phyloP scores from a whole-genome alignment of 2,888 invertebrate genomes.

The Cinara cedri region DNA sequence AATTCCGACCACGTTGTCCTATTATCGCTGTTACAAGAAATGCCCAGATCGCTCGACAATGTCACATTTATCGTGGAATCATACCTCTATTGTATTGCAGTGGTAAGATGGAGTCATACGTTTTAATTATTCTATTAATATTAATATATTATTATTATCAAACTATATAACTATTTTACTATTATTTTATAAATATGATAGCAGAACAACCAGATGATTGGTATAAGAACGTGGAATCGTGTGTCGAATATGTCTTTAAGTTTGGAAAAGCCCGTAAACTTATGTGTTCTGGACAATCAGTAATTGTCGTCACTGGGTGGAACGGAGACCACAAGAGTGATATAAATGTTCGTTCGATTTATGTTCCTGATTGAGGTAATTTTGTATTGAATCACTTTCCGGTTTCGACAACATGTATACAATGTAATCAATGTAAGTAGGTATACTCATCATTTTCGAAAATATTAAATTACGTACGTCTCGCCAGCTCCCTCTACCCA shows the following conservation, averaged over 20 bases:
- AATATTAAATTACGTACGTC: too few relatives aligned
- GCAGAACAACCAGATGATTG: slow-evolving; percentile 78
- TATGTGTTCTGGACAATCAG: slow-evolving; percentile 82
- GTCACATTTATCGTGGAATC: slow-evolving; percentile 89
- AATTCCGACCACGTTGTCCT: slow-evolving; percentile 92
- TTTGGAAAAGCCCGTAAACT: slow-evolving; percentile 88
- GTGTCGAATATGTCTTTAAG: slow-evolving; percentile 81
- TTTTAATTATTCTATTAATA: neutral
- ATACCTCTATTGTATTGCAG: slow-evolving; percentile 80
- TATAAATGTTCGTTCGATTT: too few relatives aligned
- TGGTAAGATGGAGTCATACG: slow-evolving; percentile 65
- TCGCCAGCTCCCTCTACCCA: too few relatives aligned
- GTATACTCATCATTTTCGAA: too few relatives aligned
- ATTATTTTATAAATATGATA: slow-evolving; percentile 58
- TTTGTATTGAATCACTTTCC: too few relatives aligned
- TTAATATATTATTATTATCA: neutral
- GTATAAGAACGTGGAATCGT: slow-evolving; percentile 88
- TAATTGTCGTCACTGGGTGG: slow-evolving; percentile 92
- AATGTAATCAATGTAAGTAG: too few relatives aligned
- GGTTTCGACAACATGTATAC: too few relatives aligned
- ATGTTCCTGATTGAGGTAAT: too few relatives aligned
- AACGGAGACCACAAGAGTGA: too few relatives aligned
- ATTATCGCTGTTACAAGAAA: slow-evolving; percentile 89
- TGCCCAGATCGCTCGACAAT: slow-evolving; percentile 85
- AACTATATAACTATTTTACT: neutral